Evolutionary conservation across 2,888 invertebrate genomes (phyloP).

Genomic region (Altica lythri): DNA sequence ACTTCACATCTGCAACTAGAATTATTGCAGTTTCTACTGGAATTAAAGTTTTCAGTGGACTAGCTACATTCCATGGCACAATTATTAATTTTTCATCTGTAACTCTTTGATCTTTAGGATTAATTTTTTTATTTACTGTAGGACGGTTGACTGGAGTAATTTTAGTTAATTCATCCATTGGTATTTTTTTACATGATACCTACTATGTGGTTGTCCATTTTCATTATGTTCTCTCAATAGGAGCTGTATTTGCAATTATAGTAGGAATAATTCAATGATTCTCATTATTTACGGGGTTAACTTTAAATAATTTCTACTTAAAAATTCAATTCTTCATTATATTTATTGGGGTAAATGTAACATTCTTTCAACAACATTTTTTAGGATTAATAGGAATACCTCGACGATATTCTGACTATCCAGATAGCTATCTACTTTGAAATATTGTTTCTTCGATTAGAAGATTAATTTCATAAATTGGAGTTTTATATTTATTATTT

Average conservation of each 20-base stretch:
- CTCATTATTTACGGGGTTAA: too few relatives aligned
- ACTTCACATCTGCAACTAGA: conserved; percentile 83
- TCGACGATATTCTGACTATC: conserved; percentile 67
- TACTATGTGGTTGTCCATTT: conserved; percentile 64
- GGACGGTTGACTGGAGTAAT: conserved; percentile 73
- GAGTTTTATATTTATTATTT: conserved; percentile 13
- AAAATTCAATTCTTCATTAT: conserved; percentile 73
- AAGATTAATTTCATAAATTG: conserved; percentile 45
- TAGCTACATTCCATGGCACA: conserved; percentile 71
- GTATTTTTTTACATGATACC: conserved; percentile 78
- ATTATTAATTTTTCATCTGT: conserved; percentile 65
- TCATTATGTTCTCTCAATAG: too few relatives aligned
- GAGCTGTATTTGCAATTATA: conserved; percentile 58
- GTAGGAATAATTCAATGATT: conserved; percentile 71
- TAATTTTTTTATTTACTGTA: conserved; percentile 77
- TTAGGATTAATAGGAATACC: conserved; percentile 73
- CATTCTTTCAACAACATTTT: conserved; percentile 82
- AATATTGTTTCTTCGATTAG: conserved; percentile 72
- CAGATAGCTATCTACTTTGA: conserved; percentile 56
- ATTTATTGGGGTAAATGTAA: conserved; percentile 79
- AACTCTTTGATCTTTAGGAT: conserved; percentile 72
- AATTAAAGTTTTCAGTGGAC: conserved; percentile 82
- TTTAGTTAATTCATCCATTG: conserved; percentile 75
- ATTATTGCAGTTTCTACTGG: conserved; percentile 86
- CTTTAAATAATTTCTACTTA: too few relatives aligned